Evolutionary conservation across 2,888 invertebrate genomes (phyloP), one percentile per base, ranked within the genome.

Genomic region (Neoascia interrupta): DNA sequence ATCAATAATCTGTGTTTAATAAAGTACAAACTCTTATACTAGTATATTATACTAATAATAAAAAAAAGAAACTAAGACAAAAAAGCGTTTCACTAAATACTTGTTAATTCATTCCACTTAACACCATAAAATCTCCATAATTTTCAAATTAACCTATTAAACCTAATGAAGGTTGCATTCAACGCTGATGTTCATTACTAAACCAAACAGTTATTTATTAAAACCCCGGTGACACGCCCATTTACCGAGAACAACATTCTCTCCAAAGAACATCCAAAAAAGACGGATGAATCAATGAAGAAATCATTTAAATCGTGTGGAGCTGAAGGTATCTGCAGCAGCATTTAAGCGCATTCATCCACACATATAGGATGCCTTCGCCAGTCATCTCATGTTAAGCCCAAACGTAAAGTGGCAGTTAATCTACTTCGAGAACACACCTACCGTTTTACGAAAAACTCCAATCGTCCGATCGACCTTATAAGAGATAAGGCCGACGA

Each of bases 371-470:
- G 15, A 19, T 54, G n/a, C 8, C 21, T 6, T 6, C 15, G 23
- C 16, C 28, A 18, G 21, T 31, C 34, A 39, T 45, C 61, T 39
- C 39, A 5, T 41, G 61, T 61, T 28, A 47, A 53, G 45, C 53
- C 47, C 68, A 56, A 69, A 68, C 74, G 34, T 61, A 49, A 61
- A 69, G 68, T 75, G 73, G 72, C 72, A 72, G 72, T 54, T 72
- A 66, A 60, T 72, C 79, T 60, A 69, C 75, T 58, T 75, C 69
- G 49, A 68, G 66, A 73, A 73, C 73, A 79, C 79, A 79, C 79
- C 79, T 73, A 79, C 73, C 79, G 76, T 76, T 64, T 58, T 74
- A 53, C 68, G 31, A 68, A 61, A 47, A 26, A n/a, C n/a, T n/a
- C n/a, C n/a, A 66, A 68, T 74, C 53, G 53, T 49, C 31, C 47